These are phyloP conservation scores for Drosophila ambigua DNA, from an alignment of 1,140 invertebrate species.

Conservation along the genomic window DNA sequence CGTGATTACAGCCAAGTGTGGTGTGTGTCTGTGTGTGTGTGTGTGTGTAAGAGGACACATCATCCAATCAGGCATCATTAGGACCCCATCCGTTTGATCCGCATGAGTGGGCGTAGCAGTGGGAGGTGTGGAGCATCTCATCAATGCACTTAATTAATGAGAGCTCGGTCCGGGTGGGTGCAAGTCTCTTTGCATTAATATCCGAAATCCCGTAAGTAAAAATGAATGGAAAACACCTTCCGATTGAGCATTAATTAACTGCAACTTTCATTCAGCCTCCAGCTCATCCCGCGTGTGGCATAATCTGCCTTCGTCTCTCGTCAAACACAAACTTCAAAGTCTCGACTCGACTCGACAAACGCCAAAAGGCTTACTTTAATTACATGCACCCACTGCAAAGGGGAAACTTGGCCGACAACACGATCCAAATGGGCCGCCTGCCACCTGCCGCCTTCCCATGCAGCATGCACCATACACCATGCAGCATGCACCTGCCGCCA, in stretches of 20 bases:
- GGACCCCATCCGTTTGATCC: neutral
- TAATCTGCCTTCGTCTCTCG: constrained; percentile 16
- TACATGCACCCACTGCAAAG: constrained; percentile 36
- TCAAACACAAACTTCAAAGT: constrained; percentile 11
- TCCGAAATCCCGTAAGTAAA: neutral
- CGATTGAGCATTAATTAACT: constrained; percentile 40
- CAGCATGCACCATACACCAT: neutral
- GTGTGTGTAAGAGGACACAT: constrained; percentile 14
- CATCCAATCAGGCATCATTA: constrained; percentile 28
- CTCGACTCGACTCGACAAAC: constrained; percentile 19
- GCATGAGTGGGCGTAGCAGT: too few species aligned
- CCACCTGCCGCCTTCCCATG: neutral
- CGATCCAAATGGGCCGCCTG: constrained; percentile 30
- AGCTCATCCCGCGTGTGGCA: neutral
- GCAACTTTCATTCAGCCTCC: neutral
- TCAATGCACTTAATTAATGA: constrained; percentile 45
- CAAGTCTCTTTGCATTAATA: constrained; percentile 16
- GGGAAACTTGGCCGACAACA: constrained; percentile 29
- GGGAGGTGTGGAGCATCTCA: constrained; percentile 10
- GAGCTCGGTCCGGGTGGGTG: neutral
- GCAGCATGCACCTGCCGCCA: constrained; percentile 2
- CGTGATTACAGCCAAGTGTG: constrained; percentile 22
- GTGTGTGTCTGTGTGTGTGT: too few species aligned
- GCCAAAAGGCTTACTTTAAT: constrained; percentile 31
- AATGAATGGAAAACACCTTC: constrained; percentile 15